Percentiles rank a stretch among this genome's conserved stretches.
phyloP scores from a whole-genome alignment of 2,888 invertebrate species.

The Caenorhabditis sinica region DNA sequence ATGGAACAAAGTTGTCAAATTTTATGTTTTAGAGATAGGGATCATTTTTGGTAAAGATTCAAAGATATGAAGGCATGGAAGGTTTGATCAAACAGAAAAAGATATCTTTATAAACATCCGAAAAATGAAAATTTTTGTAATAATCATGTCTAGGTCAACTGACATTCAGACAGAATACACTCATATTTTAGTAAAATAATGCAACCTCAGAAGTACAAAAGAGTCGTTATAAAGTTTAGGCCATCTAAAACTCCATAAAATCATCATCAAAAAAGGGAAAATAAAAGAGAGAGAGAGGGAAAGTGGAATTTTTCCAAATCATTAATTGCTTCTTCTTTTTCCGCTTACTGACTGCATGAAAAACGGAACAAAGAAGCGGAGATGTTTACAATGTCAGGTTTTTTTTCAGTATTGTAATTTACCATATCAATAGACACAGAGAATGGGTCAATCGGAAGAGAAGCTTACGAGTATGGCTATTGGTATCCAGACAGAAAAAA shows the following conservation, averaged over 20 bases:
- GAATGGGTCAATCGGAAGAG: conserved; percentile 32
- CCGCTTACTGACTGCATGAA: background rate
- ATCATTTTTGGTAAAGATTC: no score
- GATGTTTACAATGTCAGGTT: conserved; percentile 17
- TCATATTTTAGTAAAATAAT: background rate
- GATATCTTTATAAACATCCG: background rate
- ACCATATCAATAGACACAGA: conserved; percentile 46
- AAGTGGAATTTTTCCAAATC: conserved; percentile 8
- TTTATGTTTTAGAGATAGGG: no score
- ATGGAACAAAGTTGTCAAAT: no score
- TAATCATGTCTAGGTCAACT: background rate
- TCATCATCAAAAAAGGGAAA: conserved; percentile 2
- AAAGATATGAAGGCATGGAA: background rate
- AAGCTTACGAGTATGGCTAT: conserved; percentile 20
- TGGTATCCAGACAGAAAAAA: conserved; percentile 26
- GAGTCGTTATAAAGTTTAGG: conserved; percentile 7
- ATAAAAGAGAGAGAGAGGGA: conserved; percentile 8
- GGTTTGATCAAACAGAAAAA: background rate
- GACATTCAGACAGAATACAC: conserved; percentile 9
- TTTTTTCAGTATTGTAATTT: conserved; percentile 49
- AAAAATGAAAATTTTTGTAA: background rate
- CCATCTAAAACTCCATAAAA: conserved; percentile 9
- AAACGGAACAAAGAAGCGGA: conserved; percentile 50
- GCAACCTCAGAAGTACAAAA: background rate
- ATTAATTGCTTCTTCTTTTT: background rate